Conservation (phyloP, 30 jellyfish, hydroid and myxozoan genomes). For the Nemopilema nomurai region DNA sequence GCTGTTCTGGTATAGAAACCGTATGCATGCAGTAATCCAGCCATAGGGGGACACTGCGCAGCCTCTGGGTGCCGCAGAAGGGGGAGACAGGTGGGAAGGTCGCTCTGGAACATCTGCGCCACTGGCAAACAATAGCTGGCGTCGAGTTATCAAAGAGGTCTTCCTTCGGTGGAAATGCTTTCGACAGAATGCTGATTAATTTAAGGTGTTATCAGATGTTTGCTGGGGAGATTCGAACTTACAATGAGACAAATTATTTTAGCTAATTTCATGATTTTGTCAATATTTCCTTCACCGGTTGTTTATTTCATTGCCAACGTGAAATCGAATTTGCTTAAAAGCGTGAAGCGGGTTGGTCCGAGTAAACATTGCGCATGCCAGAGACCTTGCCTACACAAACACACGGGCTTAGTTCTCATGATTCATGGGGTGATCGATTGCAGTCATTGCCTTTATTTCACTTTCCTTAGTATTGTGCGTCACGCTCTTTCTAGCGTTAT, state of each 20-base stretch:
- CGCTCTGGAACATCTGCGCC: not conserved
- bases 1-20: not conserved
- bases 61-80: not conserved
- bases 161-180: not conserved
- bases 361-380: not conserved
- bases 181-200: not conserved
- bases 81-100: not conserved
- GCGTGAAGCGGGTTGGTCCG: not conserved
- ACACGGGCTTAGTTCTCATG: not conserved
- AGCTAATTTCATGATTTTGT: not conserved
- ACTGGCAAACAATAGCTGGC: not conserved
- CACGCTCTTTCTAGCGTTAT: not conserved
- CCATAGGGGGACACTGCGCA: not conserved
- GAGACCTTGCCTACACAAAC: not conserved
- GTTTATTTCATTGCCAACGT: not conserved
- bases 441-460: not conserved
- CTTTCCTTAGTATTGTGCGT: not conserved
- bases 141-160: not conserved
- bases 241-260: not conserved
- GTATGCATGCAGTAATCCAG: too few species aligned
- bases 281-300: not conserved
- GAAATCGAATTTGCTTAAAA: not conserved
- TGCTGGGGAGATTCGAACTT: not conserved
- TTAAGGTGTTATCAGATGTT: not conserved
- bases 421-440: not conserved